Evolutionary conservation across 2,113 vertebrate species (phyloP).

Genomic region (Rhadina sibilatrix): DNA sequence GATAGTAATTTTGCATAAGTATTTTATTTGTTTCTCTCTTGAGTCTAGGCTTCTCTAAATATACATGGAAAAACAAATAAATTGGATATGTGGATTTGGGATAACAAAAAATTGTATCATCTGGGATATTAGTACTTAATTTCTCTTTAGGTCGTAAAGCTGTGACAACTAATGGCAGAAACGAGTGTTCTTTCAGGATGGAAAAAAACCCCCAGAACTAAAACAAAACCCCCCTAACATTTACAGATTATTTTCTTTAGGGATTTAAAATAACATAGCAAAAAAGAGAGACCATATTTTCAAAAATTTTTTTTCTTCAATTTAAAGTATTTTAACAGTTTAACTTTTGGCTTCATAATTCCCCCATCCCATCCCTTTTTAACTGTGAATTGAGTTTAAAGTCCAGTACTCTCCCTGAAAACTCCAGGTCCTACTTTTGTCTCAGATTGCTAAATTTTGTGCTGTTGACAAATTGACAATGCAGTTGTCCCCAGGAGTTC

Average conservation of each 20-base stretch:
- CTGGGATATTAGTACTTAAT: not conserved
- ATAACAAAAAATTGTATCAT: not conserved
- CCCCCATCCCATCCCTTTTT: not conserved
- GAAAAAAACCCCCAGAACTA: not conserved
- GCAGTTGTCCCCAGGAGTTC: not conserved
- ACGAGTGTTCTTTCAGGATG: not conserved
- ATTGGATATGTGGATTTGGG: not conserved
- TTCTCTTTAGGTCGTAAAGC: not conserved
- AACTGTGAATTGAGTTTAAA: not conserved
- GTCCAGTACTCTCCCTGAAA: not conserved
- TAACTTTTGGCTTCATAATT: not conserved
- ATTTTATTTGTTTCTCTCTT: not conserved
- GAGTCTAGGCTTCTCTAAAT: not conserved
- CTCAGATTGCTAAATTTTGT: not conserved
- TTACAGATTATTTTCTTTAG: not conserved
- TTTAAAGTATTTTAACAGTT: not conserved
- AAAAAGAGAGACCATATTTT: not conserved
- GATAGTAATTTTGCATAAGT: not conserved
- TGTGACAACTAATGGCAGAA: not conserved
- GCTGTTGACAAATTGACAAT: not conserved
- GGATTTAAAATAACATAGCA: not conserved
- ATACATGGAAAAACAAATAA: not conserved
- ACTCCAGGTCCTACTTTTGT: not conserved
- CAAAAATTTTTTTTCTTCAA: not conserved
- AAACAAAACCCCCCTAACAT: not conserved